Conservation (phyloP, 1,140 invertebrate genomes). For the Chrysopa pallens region DNA sequence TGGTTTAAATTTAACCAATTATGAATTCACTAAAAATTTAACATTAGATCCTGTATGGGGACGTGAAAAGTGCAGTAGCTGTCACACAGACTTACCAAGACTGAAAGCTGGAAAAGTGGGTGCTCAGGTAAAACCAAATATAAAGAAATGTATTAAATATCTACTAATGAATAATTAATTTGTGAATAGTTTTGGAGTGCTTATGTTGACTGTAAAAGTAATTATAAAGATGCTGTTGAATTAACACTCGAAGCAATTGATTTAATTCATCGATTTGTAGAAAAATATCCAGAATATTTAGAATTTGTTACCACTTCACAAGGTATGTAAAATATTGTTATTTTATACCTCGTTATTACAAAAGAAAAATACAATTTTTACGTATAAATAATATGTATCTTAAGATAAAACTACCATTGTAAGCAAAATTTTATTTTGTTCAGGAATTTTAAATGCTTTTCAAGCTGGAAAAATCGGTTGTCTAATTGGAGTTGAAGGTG, state of each 20-base stretch:
- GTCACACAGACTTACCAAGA: slow-evolving; percentile 35
- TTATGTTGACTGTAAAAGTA: slow-evolving; percentile 35
- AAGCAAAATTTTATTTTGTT: slow-evolving; percentile 16
- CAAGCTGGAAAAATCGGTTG: slow-evolving; percentile 40
- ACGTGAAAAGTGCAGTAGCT: slow-evolving; percentile 11
- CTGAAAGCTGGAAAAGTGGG: slow-evolving; percentile 34
- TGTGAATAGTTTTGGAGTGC: slow-evolving; percentile 27
- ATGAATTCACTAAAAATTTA: slow-evolving; percentile 28
- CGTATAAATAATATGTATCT: too few species aligned
- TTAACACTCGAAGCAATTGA: slow-evolving; percentile 64
- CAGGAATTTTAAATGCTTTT: slow-evolving; percentile 35
- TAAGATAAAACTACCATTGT: too few species aligned
- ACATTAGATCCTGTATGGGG: slow-evolving; percentile 23
- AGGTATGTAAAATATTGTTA: too few species aligned
- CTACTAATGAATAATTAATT: background rate
- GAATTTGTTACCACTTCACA: slow-evolving; percentile 30
- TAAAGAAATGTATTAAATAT: background rate
- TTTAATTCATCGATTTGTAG: slow-evolving; percentile 54
- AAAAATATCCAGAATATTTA: slow-evolving; percentile 37
- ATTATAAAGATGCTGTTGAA: slow-evolving; percentile 55
- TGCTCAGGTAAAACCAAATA: slow-evolving; percentile 29
- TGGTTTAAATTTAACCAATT: slow-evolving; percentile 28
- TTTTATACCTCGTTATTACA: too few species aligned
- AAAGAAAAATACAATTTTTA: too few species aligned
- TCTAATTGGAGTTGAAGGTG: slow-evolving; percentile 56